These are phyloP conservation scores for Dolichoris vasculosae DNA, from an alignment of 1,140 invertebrate genomes.

Conservation along the genomic window DNA sequence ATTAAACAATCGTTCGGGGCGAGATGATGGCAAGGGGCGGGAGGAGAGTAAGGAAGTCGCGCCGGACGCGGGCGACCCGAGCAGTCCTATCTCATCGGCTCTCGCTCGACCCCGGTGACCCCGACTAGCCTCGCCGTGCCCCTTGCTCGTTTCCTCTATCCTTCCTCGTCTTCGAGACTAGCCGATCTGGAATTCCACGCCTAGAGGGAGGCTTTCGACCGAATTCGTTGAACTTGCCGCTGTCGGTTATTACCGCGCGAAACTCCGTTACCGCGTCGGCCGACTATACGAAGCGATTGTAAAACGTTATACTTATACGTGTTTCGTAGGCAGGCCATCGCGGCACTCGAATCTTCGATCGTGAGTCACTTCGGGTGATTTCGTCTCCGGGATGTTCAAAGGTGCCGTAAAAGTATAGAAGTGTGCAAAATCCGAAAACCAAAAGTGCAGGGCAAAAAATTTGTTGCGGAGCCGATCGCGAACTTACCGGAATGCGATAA, in stretches of 20 bases:
- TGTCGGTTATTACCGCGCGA: background rate
- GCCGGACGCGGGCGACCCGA: background rate
- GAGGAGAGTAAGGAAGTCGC: background rate
- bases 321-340: background rate
- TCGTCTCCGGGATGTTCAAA: background rate
- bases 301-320: background rate
- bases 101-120: slow-evolving; percentile 1
- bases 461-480: background rate
- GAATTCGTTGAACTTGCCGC: background rate
- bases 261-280: background rate
- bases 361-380: too few species aligned
- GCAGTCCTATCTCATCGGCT: background rate
- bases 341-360: too few species aligned
- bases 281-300: too few species aligned
- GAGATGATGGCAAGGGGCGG: background rate
- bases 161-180: background rate
- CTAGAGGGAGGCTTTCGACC: background rate
- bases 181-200: background rate
- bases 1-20: slow-evolving; percentile 32
- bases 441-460: background rate
- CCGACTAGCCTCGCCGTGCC: background rate
- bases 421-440: background rate
- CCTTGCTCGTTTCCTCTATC: background rate
- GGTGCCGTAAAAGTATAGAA: background rate
- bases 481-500: background rate